phyloP scores from a whole-genome alignment of 1,140 invertebrate genomes.

The Gryllus bimaculatus region DNA sequence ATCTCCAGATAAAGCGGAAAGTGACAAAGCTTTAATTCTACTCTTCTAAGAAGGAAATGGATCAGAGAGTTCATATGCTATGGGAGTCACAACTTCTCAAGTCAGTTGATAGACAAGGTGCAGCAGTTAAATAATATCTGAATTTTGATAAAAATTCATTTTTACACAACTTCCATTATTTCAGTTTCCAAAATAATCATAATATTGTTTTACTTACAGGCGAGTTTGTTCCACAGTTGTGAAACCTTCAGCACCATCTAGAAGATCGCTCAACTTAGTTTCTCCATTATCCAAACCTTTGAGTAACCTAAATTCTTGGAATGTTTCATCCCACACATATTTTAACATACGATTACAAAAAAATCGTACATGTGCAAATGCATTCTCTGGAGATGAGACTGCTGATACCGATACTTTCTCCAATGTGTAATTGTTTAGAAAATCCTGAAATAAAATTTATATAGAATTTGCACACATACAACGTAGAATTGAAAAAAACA shows the following conservation, averaged over 20 bases:
- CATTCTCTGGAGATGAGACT: background rate
- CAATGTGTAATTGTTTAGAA: background rate
- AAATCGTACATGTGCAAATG: conserved; percentile 7
- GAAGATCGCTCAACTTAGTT: background rate
- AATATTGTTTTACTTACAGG: conserved; percentile 6
- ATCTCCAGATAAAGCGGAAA: no score
- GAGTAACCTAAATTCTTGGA: background rate
- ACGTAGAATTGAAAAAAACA: background rate
- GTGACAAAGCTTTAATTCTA: no score
- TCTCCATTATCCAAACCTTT: conserved; percentile 14
- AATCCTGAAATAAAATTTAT: conserved; percentile 6
- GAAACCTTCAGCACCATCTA: background rate
- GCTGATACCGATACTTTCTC: background rate
- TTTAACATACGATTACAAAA: conserved; percentile 10
- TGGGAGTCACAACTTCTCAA: no score
- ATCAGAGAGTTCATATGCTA: no score
- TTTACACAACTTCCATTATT: no score
- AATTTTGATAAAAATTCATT: no score
- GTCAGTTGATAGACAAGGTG: no score
- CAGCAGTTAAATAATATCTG: no score
- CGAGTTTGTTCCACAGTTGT: conserved; percentile 8
- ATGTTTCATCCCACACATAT: conserved; percentile 14
- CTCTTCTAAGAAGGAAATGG: no score
- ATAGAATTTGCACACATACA: background rate
- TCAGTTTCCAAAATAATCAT: no score